A percentile compares a stretch with the other conserved stretches of the same genome.
phyloP scores from a whole-genome alignment of 2,888 invertebrate genomes.

The Selenia dentaria region DNA sequence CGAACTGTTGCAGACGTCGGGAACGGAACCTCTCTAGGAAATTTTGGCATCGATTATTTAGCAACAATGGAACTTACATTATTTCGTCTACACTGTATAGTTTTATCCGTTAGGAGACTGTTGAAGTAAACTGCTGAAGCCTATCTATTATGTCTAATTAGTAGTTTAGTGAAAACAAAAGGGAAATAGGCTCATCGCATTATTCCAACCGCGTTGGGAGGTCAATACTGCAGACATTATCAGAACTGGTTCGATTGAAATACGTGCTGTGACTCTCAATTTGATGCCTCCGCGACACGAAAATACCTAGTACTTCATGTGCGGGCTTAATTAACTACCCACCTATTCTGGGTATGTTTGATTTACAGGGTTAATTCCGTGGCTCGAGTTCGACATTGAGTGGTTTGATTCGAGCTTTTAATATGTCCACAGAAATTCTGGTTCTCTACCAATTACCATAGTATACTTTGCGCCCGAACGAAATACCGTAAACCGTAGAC shows the following conservation, averaged over 20 bases:
- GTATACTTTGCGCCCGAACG: constrained; percentile 8
- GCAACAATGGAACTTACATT: constrained; percentile 10
- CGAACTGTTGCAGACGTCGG: constrained; percentile 26
- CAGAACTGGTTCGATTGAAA: constrained; percentile 69
- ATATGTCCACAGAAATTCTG: constrained; percentile 6
- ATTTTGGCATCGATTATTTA: constrained; percentile 12
- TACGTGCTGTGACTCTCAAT: constrained; percentile 66
- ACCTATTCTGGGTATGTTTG: constrained; percentile 37
- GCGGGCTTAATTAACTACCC: constrained; percentile 50
- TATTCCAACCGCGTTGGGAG: constrained; percentile 29
- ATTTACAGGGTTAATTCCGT: constrained; percentile 29
- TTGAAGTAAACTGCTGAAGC: background rate
- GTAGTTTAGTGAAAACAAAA: background rate
- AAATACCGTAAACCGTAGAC: constrained; percentile 4
- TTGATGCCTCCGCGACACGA: constrained; percentile 39
- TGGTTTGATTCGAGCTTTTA: constrained; percentile 3
- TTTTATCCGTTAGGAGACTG: background rate
- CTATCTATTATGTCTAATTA: too few species aligned
- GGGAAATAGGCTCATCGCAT: constrained; percentile 1
- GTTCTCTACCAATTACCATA: constrained; percentile 19
- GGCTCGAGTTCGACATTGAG: constrained; percentile 22
- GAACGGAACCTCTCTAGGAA: constrained; percentile 13
- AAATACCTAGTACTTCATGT: constrained; percentile 42
- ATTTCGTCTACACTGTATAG: constrained; percentile 12
- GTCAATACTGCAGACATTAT: constrained; percentile 51